Base-by-base conservation (phyloP, 2,113 vertebrate genomes). In the Hyperoodon ampullatus region DNA sequence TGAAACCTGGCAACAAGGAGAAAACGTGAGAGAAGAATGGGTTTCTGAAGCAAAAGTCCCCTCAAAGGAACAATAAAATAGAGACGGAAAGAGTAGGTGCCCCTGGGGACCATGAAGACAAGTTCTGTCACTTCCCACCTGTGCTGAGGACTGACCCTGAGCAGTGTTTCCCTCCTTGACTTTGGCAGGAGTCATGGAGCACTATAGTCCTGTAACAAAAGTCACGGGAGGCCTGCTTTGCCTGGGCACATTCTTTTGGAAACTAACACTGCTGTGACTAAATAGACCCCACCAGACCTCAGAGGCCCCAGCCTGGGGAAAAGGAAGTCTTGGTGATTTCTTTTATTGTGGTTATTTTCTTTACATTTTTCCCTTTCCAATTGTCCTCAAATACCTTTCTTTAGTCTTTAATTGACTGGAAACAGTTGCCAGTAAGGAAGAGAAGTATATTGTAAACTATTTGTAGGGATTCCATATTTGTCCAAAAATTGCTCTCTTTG, bases 141-240 rank as follows among this genome's bases (percentile, higher is more conserved):
- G 39, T 35, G 7, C 80, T 42, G 53, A 61, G 18, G 33, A 33
- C 19, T 72, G 55, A 74, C 8, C 28, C 58, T 83, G 53, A 12
- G n/a, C 0, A 3, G 9, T 75, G 14, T 28, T 71, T 71, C 39
- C 15, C 9, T 47, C 53, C 65, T 60, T 24, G 6, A 42, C 44
- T 71, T 47, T 1, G 9, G 9, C 12, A 1, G 14, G n/a, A 66
- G 26, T 61, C 24, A 11, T 2, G 14, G 4, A 13, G 23, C 6
- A 42, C 58, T 55, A 1, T 0, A 6, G 60, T 75, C 44, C 0
- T 28, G 11, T 63, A 78, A 13, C 44, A 53, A 2, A 75, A 33
- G 33, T 33, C 33, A 33, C 0, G 5, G 8, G 53, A 33, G 42
- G 30, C 55, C 23, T 30, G 14, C 33, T 21, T 5, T 28, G 10